Conservation (phyloP, 2,888 invertebrate genomes). For the Helleia helle region DNA sequence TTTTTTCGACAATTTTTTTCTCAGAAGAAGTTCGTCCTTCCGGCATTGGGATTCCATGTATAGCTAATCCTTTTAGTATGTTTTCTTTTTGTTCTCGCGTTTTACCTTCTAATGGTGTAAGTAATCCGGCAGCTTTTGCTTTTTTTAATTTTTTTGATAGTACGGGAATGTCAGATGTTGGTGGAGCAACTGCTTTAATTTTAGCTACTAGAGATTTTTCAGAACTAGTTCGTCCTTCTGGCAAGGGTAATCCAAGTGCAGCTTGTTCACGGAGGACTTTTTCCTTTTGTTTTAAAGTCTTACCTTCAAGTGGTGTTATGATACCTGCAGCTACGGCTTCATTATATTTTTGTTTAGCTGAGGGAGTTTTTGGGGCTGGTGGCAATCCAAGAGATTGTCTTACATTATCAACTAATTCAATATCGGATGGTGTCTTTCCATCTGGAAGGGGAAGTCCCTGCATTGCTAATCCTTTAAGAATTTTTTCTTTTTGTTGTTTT, state of each 20-base stretch:
- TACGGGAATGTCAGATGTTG: neutral
- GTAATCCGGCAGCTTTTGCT: constrained; percentile 25
- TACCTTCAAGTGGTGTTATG: constrained; percentile 19
- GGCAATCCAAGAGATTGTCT: constrained; percentile 20
- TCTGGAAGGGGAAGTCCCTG: constrained; percentile 19
- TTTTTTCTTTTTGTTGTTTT: constrained; percentile 16
- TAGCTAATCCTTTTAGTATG: constrained; percentile 21
- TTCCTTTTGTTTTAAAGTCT: constrained; percentile 19
- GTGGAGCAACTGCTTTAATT: constrained; percentile 12
- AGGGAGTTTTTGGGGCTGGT: constrained; percentile 15
- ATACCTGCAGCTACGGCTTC: constrained; percentile 15
- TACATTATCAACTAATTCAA: constrained; percentile 21
- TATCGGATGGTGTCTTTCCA: constrained; percentile 16
- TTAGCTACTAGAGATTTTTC: constrained; percentile 22
- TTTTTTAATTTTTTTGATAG: constrained; percentile 23
- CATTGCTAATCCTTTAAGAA: constrained; percentile 15
- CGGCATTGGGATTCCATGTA: constrained; percentile 20
- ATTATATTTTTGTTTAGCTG: constrained; percentile 17
- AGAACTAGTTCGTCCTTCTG: constrained; percentile 18
- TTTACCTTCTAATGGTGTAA: constrained; percentile 29
- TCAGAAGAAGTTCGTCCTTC: constrained; percentile 23
- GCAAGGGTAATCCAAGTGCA: constrained; percentile 15
- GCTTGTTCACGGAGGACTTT: constrained; percentile 17
- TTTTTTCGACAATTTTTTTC: constrained; percentile 21
- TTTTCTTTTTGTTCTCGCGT: constrained; percentile 25